Conservation (phyloP, 1,140 invertebrate genomes). For the Archegozetes longisetosus region DNA sequence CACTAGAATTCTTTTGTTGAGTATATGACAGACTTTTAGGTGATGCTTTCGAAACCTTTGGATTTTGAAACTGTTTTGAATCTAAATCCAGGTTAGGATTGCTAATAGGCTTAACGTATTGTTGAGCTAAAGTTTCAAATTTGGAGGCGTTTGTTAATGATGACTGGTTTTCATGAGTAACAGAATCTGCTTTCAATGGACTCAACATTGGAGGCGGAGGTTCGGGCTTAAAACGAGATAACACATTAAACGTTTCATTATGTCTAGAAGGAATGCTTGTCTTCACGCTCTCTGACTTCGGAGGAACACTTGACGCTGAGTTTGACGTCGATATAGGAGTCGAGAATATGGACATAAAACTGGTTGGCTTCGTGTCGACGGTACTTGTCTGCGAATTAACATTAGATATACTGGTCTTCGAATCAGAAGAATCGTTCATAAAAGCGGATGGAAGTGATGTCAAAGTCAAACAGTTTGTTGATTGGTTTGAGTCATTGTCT, state of each 20-base stretch:
- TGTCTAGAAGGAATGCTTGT: not conserved
- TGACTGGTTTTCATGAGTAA: not conserved
- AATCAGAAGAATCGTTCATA: not conserved
- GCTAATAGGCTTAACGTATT: not conserved
- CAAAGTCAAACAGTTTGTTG: constrained; percentile 8
- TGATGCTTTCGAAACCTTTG: not conserved
- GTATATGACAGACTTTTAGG: not conserved
- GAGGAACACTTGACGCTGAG: not conserved
- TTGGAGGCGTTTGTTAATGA: not conserved
- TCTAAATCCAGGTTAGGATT: not conserved
- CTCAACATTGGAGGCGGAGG: not conserved
- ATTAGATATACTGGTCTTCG: constrained; percentile 17
- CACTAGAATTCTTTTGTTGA: not conserved
- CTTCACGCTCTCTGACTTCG: not conserved
- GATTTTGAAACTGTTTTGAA: not conserved
- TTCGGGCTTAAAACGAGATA: not conserved
- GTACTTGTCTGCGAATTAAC: not conserved
- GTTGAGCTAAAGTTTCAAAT: not conserved
- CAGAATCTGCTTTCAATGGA: too few species aligned
- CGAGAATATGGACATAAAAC: not conserved
- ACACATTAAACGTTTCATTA: not conserved
- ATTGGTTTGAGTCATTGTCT: constrained; percentile 19
- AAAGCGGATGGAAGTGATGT: constrained; percentile 12
- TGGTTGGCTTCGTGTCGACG: constrained; percentile 15
- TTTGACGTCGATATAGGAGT: not conserved